These are phyloP conservation scores for Helobdella robusta DNA, from an alignment of 2,888 invertebrate species.

Conservation along the genomic window DNA sequence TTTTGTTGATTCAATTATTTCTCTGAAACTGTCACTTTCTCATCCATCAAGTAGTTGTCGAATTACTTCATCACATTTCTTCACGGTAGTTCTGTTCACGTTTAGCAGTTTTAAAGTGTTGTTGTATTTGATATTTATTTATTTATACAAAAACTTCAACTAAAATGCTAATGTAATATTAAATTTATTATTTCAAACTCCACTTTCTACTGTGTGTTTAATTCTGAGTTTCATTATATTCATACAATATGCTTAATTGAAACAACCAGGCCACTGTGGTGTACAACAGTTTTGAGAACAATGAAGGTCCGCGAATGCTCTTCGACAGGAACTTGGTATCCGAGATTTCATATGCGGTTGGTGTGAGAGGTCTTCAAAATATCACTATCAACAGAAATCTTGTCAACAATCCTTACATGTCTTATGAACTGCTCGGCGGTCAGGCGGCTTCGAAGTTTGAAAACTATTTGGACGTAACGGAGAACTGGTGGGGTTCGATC, in stretches of 20 bases:
- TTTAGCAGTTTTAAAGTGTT: too few species aligned
- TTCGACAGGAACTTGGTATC: slow-evolving; percentile 28
- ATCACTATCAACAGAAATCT: slow-evolving; percentile 79
- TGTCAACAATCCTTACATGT: slow-evolving; percentile 55
- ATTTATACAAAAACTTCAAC: too few species aligned
- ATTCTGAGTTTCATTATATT: too few species aligned
- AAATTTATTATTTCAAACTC: too few species aligned
- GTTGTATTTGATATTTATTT: too few species aligned
- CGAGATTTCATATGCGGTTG: slow-evolving; percentile 62
- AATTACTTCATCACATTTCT: background rate
- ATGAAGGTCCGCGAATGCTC: slow-evolving; percentile 30
- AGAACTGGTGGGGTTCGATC: slow-evolving; percentile 92
- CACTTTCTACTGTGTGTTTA: too few species aligned
- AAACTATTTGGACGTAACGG: slow-evolving; percentile 73
- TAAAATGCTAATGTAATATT: too few species aligned
- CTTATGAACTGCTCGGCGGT: slow-evolving; percentile 85
- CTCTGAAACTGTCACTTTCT: background rate
- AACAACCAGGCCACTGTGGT: slow-evolving; percentile 28
- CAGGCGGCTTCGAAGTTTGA: slow-evolving; percentile 71
- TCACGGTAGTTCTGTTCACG: too few species aligned
- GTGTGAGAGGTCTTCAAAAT: slow-evolving; percentile 86
- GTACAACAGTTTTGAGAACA: slow-evolving; percentile 40
- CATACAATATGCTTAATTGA: too few species aligned
- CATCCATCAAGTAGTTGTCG: background rate
- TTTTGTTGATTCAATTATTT: background rate